Conservation (phyloP, 2,888 invertebrate species). For the Xestia ashworthii region DNA sequence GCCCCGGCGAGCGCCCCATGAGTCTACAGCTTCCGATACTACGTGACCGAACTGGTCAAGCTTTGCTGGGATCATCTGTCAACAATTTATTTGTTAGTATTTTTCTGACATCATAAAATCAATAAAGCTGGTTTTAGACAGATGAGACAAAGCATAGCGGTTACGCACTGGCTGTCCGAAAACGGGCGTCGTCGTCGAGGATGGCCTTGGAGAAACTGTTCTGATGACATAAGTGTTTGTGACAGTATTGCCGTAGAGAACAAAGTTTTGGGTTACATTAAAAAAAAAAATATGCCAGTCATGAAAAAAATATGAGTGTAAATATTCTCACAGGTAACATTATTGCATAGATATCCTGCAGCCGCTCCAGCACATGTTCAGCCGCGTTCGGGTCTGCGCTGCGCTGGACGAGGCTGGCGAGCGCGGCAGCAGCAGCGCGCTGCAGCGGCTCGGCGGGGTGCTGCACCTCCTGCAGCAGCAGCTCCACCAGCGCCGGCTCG, state of each 20-base stretch:
- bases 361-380: conserved; percentile 89
- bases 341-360: conserved; percentile 94
- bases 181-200: not conserved
- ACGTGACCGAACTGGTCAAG: conserved; percentile 98
- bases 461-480: conserved; percentile 93
- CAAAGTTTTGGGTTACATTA: no score
- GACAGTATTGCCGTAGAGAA: not conserved
- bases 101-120: not conserved
- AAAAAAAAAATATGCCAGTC: no score
- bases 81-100: not conserved
- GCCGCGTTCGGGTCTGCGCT: conserved; percentile 80
- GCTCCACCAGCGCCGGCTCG: conserved; percentile 86
- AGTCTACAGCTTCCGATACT: conserved; percentile 95
- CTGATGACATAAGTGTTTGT: not conserved
- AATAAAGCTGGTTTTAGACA: not conserved
- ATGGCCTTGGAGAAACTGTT: not conserved
- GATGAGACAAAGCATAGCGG: not conserved
- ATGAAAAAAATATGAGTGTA: not conserved
- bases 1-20: conserved; percentile 97
- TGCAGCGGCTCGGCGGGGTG: conserved; percentile 96
- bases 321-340: conserved; percentile 92
- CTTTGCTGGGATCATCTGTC: conserved; percentile 94
- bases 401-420: conserved; percentile 92
- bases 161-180: not conserved
- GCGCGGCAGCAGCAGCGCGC: conserved; percentile 94